Base-by-base conservation (phyloP, 2,888 invertebrate species). In the Sepioteuthis lessoniana region DNA sequence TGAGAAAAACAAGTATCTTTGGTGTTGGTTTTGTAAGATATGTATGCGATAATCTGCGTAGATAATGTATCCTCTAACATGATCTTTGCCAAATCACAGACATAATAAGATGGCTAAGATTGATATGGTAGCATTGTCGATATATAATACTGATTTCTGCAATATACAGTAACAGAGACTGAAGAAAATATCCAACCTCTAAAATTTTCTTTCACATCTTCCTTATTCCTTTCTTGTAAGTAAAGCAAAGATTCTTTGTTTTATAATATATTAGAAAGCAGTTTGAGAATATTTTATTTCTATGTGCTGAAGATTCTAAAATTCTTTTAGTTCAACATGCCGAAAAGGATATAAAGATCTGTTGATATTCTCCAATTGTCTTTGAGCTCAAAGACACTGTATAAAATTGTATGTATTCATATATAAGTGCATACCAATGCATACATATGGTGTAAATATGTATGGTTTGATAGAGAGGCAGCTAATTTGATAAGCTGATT, bases 11-110 rank as follows among this genome's bases (percentile, higher is more conserved):
- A 76, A 35, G 35, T 76, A 76, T 76, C n/a, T 35, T 76, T 76
- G 76, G n/a, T 76, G n/a, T 35, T 13, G n/a, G 76, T 76, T 76
- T 35, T 76, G n/a, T 76, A 76, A 76, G 76, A 76, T 76, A 76
- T 35, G 76, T 76, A 76, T 76, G 76, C 76, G n/a, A 76, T 76
- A 76, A 76, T 76, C 76, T 76, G 76, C 13, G n/a, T n/a, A 76
- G n/a, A 76, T 76, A 76, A 76, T 76, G n/a, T 76, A 76, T 76
- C n/a, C 76, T 76, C 76, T 35, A 25, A n/a, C 76, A n/a, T 76
- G 76, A 76, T 76, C 76, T 76, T 76, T 76, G n/a, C 76, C 76
- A 35, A n/a, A 76, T 76, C 76, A 76, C 76, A 76, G 76, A 76
- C 76, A 76, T n/a, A 76, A n/a, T 55, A 21, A 55, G 55, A 55